A percentile compares a stretch with the other conserved stretches of the same genome.
These are phyloP conservation scores for Helobdella robusta DNA, from an alignment of 2,888 invertebrate genomes.

Conservation along the genomic window DNA sequence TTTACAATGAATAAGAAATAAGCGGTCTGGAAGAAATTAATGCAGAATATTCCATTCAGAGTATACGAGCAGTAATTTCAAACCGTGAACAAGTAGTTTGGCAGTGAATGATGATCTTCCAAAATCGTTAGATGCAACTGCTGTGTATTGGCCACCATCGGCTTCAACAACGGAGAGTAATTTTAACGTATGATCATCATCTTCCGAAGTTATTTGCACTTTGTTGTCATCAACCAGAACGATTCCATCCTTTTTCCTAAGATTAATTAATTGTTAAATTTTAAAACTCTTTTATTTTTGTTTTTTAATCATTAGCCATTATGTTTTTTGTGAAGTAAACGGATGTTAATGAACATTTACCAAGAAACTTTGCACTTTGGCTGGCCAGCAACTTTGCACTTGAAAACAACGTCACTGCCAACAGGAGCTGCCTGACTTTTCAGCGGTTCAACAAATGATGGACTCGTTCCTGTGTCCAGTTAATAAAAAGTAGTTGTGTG, in stretches of 20 bases:
- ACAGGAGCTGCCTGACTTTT: conserved; percentile 2
- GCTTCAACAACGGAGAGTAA: background rate
- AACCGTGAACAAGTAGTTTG: conserved; percentile 17
- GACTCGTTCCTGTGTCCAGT: too few species aligned
- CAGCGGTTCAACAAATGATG: conserved; percentile 13
- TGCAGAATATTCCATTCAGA: too few species aligned
- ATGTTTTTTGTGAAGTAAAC: too few species aligned
- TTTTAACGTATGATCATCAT: background rate
- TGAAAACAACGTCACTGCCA: conserved; percentile 13
- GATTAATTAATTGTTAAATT: too few species aligned
- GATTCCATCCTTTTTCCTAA: conserved; percentile 8
- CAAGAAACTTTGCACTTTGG: conserved; percentile 13
- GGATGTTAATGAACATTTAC: too few species aligned
- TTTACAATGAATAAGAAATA: too few species aligned
- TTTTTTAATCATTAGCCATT: too few species aligned
- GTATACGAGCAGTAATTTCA: too few species aligned
- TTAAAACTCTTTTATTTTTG: too few species aligned
- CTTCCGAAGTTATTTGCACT: background rate
- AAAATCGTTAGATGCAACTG: conserved; percentile 7
- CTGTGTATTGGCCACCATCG: conserved; percentile 13
- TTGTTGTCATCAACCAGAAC: background rate
- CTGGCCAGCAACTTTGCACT: conserved; percentile 13
- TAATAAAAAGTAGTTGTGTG: too few species aligned
- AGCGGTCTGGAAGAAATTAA: too few species aligned
- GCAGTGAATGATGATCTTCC: conserved; percentile 8